Evolutionary conservation across 2,888 invertebrate genomes (phyloP).

Genomic region (Lymantria dispar): DNA sequence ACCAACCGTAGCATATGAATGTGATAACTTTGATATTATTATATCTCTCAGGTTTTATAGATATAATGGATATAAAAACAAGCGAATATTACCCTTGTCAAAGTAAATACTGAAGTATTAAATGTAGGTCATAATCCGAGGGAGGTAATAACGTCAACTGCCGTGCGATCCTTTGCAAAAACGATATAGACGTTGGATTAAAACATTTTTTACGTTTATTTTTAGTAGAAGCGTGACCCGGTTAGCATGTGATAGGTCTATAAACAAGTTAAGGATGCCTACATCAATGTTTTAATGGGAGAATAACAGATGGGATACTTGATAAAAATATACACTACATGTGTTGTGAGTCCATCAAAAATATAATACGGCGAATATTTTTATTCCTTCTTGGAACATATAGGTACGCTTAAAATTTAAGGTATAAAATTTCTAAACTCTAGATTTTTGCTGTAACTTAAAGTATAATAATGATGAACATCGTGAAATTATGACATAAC

Average conservation of each 20-base stretch:
- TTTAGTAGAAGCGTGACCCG: slow-evolving; percentile 54
- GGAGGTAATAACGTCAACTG: slow-evolving; percentile 44
- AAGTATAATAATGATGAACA: too few relatives aligned
- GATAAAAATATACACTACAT: neutral
- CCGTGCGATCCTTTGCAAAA: slow-evolving; percentile 46
- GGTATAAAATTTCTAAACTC: too few relatives aligned
- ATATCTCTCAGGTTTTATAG: slow-evolving; percentile 14
- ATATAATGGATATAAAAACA: slow-evolving; percentile 33
- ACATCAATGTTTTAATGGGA: slow-evolving; percentile 44
- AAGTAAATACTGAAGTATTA: slow-evolving; percentile 34
- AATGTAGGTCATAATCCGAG: slow-evolving; percentile 50
- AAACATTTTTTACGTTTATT: slow-evolving; percentile 56
- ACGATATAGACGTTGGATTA: slow-evolving; percentile 47
- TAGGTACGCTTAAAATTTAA: too few relatives aligned
- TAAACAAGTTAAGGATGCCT: slow-evolving; percentile 47
- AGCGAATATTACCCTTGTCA: slow-evolving; percentile 30
- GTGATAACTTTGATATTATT: slow-evolving; percentile 16
- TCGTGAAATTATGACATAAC: too few relatives aligned
- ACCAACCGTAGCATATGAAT: slow-evolving; percentile 17
- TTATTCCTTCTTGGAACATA: too few relatives aligned
- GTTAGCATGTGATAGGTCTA: slow-evolving; percentile 50
- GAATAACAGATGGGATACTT: slow-evolving; percentile 44
- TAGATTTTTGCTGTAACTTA: too few relatives aligned
- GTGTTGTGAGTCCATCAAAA: too few relatives aligned
- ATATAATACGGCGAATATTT: too few relatives aligned